Conservation (phyloP, 2,888 invertebrate species). For the Petrolisthes cinctipes region DNA sequence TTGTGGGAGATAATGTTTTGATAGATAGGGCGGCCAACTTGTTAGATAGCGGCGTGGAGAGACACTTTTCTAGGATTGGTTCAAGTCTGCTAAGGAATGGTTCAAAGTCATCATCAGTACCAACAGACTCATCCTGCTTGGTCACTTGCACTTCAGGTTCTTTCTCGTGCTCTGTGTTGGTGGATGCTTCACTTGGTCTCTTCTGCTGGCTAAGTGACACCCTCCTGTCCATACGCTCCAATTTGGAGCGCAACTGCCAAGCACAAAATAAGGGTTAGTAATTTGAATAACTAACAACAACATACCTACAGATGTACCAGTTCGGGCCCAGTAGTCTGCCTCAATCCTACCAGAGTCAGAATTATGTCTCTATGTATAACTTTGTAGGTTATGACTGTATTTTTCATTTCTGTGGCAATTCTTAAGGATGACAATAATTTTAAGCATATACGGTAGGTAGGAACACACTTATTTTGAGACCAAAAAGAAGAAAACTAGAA, state of each 20-base stretch:
- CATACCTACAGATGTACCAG: neutral
- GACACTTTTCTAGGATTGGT: neutral
- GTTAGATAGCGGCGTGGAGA: neutral
- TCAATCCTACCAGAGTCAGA: no score
- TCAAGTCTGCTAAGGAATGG: neutral
- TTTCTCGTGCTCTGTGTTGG: conserved; percentile 31
- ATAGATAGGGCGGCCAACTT: neutral
- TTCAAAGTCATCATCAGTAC: neutral
- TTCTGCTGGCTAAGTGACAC: conserved; percentile 54
- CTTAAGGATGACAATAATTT: no score
- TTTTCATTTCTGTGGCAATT: no score
- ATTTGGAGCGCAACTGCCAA: conserved; percentile 48
- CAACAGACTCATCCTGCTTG: neutral
- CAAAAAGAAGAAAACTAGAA: no score
- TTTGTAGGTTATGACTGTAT: no score
- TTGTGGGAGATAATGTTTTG: conserved; percentile 20
- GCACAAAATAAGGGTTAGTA: no score
- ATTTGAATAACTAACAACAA: neutral
- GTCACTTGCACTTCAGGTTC: conserved; percentile 3
- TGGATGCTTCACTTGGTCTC: conserved; percentile 40
- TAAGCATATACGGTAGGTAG: no score
- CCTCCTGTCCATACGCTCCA: conserved; percentile 58
- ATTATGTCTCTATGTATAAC: no score
- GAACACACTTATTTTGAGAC: no score
- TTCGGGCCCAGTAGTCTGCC: no score